A percentile compares a stretch with the other conserved stretches of the same genome.
Conservation (phyloP, 2,888 invertebrate species). For the Eupithecia vulgata region DNA sequence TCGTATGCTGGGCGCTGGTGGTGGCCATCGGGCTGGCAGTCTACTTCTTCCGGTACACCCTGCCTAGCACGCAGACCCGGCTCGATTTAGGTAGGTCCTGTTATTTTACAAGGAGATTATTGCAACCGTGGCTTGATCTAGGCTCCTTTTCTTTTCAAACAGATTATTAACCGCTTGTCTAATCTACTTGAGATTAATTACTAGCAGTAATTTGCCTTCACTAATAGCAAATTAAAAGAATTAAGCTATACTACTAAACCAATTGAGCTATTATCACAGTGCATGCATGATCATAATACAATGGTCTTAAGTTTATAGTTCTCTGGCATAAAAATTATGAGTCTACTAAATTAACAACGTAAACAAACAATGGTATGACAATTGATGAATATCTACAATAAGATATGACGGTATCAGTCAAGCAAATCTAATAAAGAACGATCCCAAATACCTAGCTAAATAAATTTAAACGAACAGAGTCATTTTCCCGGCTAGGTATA, state of each 20-base stretch:
- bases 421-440: not conserved
- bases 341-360: not conserved
- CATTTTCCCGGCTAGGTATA: slow-evolving; percentile 62
- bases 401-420: not conserved
- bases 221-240: no score
- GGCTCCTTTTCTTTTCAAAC: not conserved
- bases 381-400: not conserved
- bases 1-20: slow-evolving; percentile 74
- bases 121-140: not conserved
- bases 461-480: slow-evolving; percentile 2
- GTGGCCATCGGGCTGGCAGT: slow-evolving; percentile 64
- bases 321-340: not conserved
- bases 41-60: slow-evolving; percentile 61
- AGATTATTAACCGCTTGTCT: not conserved
- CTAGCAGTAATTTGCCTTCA: no score
- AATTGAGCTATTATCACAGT: not conserved
- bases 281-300: not conserved
- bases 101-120: not conserved
- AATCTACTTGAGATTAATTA: not conserved
- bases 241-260: no score
- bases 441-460: not conserved
- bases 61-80: slow-evolving; percentile 53
- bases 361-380: not conserved
- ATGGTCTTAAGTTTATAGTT: not conserved
- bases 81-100: slow-evolving; percentile 68